Evolutionary conservation across 2,888 invertebrate species (phyloP), one percentile per base, ranked within the genome.

Genomic region (Cephus pygmeus): DNA sequence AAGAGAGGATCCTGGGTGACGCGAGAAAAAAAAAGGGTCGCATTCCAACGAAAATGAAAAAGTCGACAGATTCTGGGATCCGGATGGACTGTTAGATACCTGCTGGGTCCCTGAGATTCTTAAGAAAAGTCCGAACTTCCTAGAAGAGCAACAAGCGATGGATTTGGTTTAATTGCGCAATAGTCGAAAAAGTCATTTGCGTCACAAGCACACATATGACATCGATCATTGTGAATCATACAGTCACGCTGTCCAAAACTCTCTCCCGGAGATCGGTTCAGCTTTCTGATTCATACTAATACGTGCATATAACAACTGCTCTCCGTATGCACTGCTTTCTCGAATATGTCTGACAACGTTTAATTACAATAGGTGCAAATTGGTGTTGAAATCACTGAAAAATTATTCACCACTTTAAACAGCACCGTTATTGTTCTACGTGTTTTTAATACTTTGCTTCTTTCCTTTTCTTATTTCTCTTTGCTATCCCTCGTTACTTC

Each of bases 221-320:
- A 9, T 56, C 2, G 23, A 56, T 23, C 9, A 23, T 56, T 23
- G 23, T 56, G 56, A 56, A 56, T 56, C 56, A 56, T 56, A 23
- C 56, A 56, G 23, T 1, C 23, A 56, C 2, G 23, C 23, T 56
- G 56, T 56, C 9, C 23, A 56, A 56, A 56, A 71, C 71, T 71
- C 71, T 71, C 71, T 71, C 71, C 71, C 71, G 71, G 71, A 71
- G 71, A 31, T 71, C 71, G 71, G 71, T 71, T 71, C 71, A 71
- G 71, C 71, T 71, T 71, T 71, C 71, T 71, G 71, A 71, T 31
- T 71, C 71, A 71, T 71, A 71, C 71, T 31, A 23, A 56, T 23
- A 56, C 23, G 23, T 23, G 56, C 23, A 56, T 56, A 56, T 56
- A 56, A 56, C 15, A 56, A 23, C 15, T 23, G 15, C 9, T 56